A percentile compares a stretch with the other conserved stretches of the same genome.
Conservation (phyloP, 2,888 invertebrate species). For the Plebejus anna region DNA sequence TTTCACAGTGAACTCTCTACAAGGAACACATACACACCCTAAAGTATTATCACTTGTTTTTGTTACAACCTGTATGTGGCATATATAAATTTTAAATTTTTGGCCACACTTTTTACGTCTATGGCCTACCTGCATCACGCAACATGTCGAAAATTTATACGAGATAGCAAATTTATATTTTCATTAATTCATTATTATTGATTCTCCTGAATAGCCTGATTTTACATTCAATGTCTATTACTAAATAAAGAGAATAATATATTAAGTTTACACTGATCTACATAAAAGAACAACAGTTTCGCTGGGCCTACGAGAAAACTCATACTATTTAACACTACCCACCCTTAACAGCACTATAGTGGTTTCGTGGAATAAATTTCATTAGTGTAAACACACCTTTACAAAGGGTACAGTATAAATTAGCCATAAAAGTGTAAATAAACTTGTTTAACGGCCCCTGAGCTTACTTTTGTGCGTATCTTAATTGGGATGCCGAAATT, state of each 20-base stretch:
- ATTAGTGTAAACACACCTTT: conserved; percentile 10
- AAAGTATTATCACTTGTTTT: too few relatives aligned
- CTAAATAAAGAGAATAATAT: not conserved
- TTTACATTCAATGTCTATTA: not conserved
- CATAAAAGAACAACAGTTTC: not conserved
- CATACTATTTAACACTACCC: not conserved
- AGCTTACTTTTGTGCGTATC: conserved; percentile 20
- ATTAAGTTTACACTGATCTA: not conserved
- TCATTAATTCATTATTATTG: not conserved
- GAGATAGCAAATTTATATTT: too few relatives aligned
- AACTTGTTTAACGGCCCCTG: conserved; percentile 5
- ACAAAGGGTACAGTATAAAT: conserved; percentile 11
- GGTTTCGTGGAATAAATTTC: not conserved
- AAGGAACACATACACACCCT: too few relatives aligned
- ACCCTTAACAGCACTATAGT: not conserved
- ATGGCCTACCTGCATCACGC: too few relatives aligned
- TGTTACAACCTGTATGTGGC: too few relatives aligned
- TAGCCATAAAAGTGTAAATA: conserved; percentile 25
- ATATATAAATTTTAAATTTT: too few relatives aligned
- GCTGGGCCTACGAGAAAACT: not conserved
- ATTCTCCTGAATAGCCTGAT: not conserved
- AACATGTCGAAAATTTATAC: too few relatives aligned
- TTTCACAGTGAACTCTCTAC: too few relatives aligned
- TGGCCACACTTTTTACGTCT: too few relatives aligned
- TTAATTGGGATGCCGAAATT: conserved; percentile 22